A percentile compares a stretch with the other conserved stretches of the same genome.
These are phyloP conservation scores for Lordiphosa mommai DNA, from an alignment of 1,140 invertebrate species.

Conservation along the genomic window DNA sequence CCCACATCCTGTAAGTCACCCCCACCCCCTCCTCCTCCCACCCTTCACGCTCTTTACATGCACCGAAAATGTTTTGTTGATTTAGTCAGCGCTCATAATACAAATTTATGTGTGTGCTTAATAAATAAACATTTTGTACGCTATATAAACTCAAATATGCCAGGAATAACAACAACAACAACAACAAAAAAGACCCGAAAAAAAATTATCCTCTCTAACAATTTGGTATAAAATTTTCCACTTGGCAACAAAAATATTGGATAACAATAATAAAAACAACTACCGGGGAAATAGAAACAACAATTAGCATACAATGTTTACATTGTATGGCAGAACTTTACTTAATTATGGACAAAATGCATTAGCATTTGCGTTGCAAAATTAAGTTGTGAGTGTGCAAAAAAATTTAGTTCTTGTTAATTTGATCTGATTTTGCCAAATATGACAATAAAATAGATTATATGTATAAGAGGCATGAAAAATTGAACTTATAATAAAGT, in stretches of 20 bases:
- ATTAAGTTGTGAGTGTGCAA: neutral
- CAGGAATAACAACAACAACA: conserved; percentile 20
- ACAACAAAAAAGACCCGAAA: conserved; percentile 6
- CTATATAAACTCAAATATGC: conserved; percentile 62
- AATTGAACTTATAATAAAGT: too few species aligned
- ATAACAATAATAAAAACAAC: conserved; percentile 42
- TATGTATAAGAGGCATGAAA: too few species aligned
- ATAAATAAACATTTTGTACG: conserved; percentile 69
- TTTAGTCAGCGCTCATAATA: conserved; percentile 66
- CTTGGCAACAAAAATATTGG: conserved; percentile 64
- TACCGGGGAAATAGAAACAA: conserved; percentile 28
- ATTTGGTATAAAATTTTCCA: conserved; percentile 35
- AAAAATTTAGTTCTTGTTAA: neutral
- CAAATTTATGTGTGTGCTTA: conserved; percentile 64
- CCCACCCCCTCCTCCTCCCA: neutral
- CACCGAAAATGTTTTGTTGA: conserved; percentile 51
- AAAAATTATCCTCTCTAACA: conserved; percentile 5
- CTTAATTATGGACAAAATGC: conserved; percentile 66
- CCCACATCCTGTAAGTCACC: too few species aligned
- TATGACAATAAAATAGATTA: too few species aligned
- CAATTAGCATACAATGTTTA: conserved; percentile 59
- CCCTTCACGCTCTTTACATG: conserved; percentile 14
- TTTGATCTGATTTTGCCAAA: conserved; percentile 5
- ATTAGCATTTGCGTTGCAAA: conserved; percentile 30
- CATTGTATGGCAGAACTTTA: conserved; percentile 37